Evolutionary conservation across 2,888 invertebrate species (phyloP).

Genomic region (Pterostichus madidus): DNA sequence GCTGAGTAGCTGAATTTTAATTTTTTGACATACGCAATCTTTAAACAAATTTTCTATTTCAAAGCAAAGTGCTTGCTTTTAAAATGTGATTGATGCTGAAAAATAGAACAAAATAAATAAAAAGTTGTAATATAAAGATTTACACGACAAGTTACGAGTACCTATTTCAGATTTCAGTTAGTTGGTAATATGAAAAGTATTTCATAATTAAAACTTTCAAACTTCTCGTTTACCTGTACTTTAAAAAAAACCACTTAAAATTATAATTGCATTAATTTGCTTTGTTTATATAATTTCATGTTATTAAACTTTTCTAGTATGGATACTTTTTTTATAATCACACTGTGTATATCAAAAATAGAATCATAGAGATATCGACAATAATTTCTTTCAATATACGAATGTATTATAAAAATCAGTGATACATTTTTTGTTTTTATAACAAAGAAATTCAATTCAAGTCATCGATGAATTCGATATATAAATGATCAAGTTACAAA

Average conservation of each 20-base stretch:
- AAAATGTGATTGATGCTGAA: not conserved
- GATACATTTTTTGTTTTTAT: too few relatives aligned
- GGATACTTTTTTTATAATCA: not conserved
- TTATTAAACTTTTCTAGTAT: constrained; percentile 20
- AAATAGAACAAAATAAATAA: not conserved
- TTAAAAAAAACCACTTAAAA: constrained; percentile 15
- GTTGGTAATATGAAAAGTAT: not conserved
- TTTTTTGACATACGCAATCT: too few relatives aligned
- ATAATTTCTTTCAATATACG: too few relatives aligned
- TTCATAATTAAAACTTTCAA: constrained; percentile 34
- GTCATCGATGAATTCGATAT: not conserved
- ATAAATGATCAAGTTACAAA: constrained; percentile 25
- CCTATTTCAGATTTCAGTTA: not conserved
- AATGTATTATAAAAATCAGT: too few relatives aligned
- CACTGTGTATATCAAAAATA: not conserved
- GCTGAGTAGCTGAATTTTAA: too few relatives aligned
- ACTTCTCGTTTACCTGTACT: constrained; percentile 19
- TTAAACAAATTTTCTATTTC: constrained; percentile 2
- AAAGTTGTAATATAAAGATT: not conserved
- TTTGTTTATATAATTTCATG: constrained; percentile 23
- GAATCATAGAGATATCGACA: too few relatives aligned
- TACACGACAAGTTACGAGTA: not conserved
- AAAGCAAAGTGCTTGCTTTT: not conserved
- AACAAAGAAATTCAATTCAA: constrained; percentile 1
- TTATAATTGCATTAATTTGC: constrained; percentile 9